Evolutionary conservation across 2,888 invertebrate genomes (phyloP).

Genomic region (Siphonodentalium dalli): DNA sequence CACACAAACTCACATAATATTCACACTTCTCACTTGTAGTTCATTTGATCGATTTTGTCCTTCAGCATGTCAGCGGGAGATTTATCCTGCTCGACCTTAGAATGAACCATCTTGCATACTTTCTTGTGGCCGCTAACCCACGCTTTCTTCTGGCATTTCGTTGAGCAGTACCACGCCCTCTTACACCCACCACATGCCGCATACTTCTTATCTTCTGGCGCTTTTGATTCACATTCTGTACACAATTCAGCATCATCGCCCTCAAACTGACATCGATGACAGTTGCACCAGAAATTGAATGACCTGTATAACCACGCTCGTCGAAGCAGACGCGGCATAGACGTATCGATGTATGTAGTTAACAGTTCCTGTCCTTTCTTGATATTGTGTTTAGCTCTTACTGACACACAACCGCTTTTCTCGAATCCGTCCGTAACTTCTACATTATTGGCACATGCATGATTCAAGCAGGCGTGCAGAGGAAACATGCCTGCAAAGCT

Average conservation of each 20-base stretch:
- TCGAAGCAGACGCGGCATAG: slow-evolving; percentile 46
- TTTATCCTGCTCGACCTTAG: slow-evolving; percentile 33
- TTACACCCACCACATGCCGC: slow-evolving; percentile 51
- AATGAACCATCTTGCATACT: slow-evolving; percentile 43
- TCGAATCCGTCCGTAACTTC: slow-evolving; percentile 48
- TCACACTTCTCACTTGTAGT: no score
- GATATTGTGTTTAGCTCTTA: slow-evolving; percentile 44
- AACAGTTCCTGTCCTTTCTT: slow-evolving; percentile 49
- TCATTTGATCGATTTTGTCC: no score
- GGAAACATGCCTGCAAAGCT: slow-evolving; percentile 54
- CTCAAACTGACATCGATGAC: slow-evolving; percentile 49
- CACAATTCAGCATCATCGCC: slow-evolving; percentile 47
- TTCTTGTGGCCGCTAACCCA: slow-evolving; percentile 53
- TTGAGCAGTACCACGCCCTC: slow-evolving; percentile 54
- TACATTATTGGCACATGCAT: slow-evolving; percentile 53
- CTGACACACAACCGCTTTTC: slow-evolving; percentile 40
- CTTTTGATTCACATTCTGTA: slow-evolving; percentile 43
- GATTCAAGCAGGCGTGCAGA: slow-evolving; percentile 55
- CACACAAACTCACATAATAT: no score
- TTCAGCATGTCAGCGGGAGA: no score
- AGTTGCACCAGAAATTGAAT: slow-evolving; percentile 58
- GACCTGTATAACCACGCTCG: slow-evolving; percentile 56
- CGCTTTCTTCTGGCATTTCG: slow-evolving; percentile 45
- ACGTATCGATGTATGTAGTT: slow-evolving; percentile 54
- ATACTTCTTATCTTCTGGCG: slow-evolving; percentile 40